phyloP scores from a whole-genome alignment of 2,113 vertebrate genomes.

The Notechis scutatus region DNA sequence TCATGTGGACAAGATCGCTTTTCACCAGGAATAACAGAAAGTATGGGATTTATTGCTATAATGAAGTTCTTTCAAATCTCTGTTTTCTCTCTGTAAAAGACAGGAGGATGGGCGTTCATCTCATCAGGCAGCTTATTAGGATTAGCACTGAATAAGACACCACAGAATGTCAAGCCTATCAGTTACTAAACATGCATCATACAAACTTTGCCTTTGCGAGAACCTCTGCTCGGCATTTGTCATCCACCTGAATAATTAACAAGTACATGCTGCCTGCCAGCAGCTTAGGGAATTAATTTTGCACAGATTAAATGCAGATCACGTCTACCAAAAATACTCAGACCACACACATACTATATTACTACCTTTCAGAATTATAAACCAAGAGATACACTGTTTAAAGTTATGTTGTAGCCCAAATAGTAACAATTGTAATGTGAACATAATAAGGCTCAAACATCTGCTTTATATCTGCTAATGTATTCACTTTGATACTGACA shows the following conservation, averaged over 20 bases:
- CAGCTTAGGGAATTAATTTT: slow-evolving; percentile 80
- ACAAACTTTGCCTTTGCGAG: slow-evolving; percentile 80
- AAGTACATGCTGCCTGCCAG: slow-evolving; percentile 83
- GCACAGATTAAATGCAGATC: slow-evolving; percentile 74
- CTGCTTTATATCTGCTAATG: slow-evolving; percentile 18
- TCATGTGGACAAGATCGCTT: slow-evolving; percentile 67
- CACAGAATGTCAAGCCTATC: slow-evolving; percentile 78
- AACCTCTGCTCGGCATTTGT: slow-evolving; percentile 85
- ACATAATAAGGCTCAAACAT: slow-evolving; percentile 23
- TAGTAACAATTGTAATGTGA: slow-evolving; percentile 40
- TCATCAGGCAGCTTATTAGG: slow-evolving; percentile 79
- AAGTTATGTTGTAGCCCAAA: slow-evolving; percentile 37
- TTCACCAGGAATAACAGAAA: slow-evolving; percentile 63
- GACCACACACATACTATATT: slow-evolving; percentile 68
- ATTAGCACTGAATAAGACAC: slow-evolving; percentile 79
- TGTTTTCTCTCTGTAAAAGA: slow-evolving; percentile 70
- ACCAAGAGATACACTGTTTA: slow-evolving; percentile 40
- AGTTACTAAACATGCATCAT: slow-evolving; percentile 79
- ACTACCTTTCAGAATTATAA: slow-evolving; percentile 62
- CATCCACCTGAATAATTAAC: slow-evolving; percentile 87
- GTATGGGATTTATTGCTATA: slow-evolving; percentile 72
- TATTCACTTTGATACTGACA: slow-evolving; percentile 1
- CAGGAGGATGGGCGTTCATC: slow-evolving; percentile 71
- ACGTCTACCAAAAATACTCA: slow-evolving; percentile 69
- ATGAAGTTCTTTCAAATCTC: slow-evolving; percentile 75